Conservation (phyloP, 2,113 vertebrate species). For the Dissostichus mawsoni region DNA sequence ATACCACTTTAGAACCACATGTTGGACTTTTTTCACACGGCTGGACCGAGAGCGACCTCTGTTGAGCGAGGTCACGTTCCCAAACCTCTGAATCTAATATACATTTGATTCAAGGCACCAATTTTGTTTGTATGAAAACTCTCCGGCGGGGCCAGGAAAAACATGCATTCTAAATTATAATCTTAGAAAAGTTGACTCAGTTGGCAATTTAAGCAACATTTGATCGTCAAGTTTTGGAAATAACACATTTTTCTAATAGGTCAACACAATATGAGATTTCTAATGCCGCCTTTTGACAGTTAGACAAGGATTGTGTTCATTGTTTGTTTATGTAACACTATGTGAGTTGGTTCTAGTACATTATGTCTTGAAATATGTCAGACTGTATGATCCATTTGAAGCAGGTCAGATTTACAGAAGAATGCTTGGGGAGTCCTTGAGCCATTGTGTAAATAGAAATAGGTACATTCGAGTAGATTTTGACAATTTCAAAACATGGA, state of each 20-base stretch:
- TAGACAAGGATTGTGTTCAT: neutral
- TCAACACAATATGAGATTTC: slow-evolving; percentile 1
- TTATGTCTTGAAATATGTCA: too few species aligned
- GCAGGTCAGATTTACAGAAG: too few species aligned
- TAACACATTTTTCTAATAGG: neutral
- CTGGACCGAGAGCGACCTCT: slow-evolving; percentile 41
- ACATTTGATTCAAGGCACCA: neutral
- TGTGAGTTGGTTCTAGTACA: too few species aligned
- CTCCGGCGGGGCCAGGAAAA: neutral
- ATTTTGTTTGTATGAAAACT: neutral
- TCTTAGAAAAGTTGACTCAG: neutral
- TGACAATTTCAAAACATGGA: too few species aligned
- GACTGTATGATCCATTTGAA: too few species aligned
- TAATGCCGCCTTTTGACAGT: neutral
- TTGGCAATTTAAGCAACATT: neutral
- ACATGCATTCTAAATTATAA: neutral
- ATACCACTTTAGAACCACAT: slow-evolving; percentile 53
- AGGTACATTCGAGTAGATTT: too few species aligned
- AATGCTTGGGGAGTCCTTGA: too few species aligned
- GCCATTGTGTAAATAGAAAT: too few species aligned
- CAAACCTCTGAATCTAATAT: neutral
- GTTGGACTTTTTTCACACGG: slow-evolving; percentile 54
- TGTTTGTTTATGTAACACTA: too few species aligned
- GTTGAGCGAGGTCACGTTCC: neutral
- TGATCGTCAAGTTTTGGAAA: neutral